Evolutionary conservation across 2,113 vertebrate genomes (phyloP).

Genomic region (Myanophis thanlyinensis): DNA sequence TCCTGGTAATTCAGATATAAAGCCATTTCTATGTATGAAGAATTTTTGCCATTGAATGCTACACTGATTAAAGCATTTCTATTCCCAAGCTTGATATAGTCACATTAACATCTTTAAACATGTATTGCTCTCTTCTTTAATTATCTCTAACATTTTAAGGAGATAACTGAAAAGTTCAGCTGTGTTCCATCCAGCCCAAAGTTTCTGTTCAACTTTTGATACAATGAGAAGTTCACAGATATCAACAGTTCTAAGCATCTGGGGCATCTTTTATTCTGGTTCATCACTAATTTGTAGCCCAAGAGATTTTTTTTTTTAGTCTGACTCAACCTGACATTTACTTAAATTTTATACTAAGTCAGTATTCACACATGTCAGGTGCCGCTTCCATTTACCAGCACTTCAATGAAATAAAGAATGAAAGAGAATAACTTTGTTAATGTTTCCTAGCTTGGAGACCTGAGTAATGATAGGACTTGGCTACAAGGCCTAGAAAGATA

Average conservation of each 20-base stretch:
- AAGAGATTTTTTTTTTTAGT: neutral
- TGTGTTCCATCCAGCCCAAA: neutral
- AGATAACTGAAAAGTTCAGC: neutral
- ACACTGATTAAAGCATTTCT: neutral
- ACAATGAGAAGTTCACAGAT: conserved; percentile 2
- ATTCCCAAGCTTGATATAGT: neutral
- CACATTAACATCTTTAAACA: neutral
- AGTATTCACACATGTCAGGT: neutral
- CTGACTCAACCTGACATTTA: neutral
- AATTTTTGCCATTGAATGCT: neutral
- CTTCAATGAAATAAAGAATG: neutral
- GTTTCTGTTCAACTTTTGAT: conserved; percentile 8
- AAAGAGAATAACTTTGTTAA: neutral
- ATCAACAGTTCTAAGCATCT: neutral
- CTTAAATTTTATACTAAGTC: neutral
- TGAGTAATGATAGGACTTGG: neutral
- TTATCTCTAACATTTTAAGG: conserved; percentile 11
- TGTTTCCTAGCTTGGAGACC: no score
- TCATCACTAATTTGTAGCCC: conserved; percentile 3
- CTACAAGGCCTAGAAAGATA: neutral
- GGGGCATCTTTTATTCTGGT: neutral
- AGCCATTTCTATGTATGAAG: neutral
- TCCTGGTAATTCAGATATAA: neutral
- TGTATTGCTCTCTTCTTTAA: neutral
- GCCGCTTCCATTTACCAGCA: neutral